Evolutionary conservation across 1,140 invertebrate species (phyloP), one percentile per base, ranked within the genome.

Genomic region (Formica exsecta): DNA sequence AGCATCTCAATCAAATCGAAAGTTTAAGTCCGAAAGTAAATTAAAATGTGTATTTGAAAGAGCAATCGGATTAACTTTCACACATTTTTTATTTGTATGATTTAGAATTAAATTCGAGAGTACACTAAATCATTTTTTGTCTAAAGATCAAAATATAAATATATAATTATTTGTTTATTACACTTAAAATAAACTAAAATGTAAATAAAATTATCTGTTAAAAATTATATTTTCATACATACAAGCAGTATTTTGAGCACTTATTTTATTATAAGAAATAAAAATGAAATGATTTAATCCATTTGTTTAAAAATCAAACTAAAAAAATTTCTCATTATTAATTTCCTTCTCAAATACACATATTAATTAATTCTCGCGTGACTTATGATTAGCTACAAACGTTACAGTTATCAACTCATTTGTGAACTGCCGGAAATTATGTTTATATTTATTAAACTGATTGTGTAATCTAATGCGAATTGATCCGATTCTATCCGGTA

Each of bases 1-100:
- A 77, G n/a, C 59, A 65, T 77, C 41, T 76, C 36, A 75, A 73
- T 70, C 11, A 84, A 75, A 64, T 64, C 29, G 19, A 77, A 38
- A 77, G 19, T 29, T 77, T 38, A 59, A 11, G 25, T 61, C 6
- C 7, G 44, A 44, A 29, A 41, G 75, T 61, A 62, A 81, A 73
- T 81, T 61, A 38, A 81, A 66, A 73, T 38, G 66, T 59, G 79
- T 36, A 59, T 81, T 6, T 73, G 66, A 61, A 6, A 61, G 9
- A 57, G 1, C 29, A 16, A 25, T 66, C 41, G 13, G 38, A 54
- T 54, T 19, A 80, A 54, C 41, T 41, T 57, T 80, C 36, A 32
- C 4, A 22, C 38, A 41, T 41, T 68, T 68, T 36, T 3, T 41
- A 36, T 1, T 13, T 38, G 38, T 54, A 11, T 8, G 13, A 22